These are phyloP conservation scores for zebrafish (Danio rerio) DNA, from an alignment of 2,113 vertebrate genomes.

Conservation along the genomic window DNA sequence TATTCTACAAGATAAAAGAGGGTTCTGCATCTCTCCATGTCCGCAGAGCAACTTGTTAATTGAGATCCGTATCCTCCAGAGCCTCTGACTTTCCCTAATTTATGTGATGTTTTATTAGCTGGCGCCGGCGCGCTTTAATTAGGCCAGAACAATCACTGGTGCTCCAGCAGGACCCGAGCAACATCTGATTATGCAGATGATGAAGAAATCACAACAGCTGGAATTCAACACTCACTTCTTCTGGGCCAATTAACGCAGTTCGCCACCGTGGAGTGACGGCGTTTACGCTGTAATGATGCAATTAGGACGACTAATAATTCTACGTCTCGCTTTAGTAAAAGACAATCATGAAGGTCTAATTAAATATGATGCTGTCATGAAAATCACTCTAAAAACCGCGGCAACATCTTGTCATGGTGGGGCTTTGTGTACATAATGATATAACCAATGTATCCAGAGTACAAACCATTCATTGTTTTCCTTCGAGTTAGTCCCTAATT, in stretches of 20 bases:
- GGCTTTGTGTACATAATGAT: not conserved
- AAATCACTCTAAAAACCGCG: not conserved
- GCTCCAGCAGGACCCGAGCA: not conserved
- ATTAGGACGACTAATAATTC: not conserved
- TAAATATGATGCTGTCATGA: not conserved
- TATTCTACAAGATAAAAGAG: conserved; percentile 22
- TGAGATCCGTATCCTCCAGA: conserved; percentile 70
- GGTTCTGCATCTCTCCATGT: conserved; percentile 12
- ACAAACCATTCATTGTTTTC: too few relatives aligned
- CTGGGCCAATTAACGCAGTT: conserved; percentile 1
- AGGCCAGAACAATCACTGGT: conserved; percentile 53
- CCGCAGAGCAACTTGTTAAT: conserved; percentile 70
- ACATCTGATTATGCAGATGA: conserved; percentile 13
- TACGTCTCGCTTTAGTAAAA: not conserved
- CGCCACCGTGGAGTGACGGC: not conserved
- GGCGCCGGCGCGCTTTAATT: conserved; percentile 66
- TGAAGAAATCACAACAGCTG: conserved; percentile 15
- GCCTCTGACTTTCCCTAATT: conserved; percentile 59
- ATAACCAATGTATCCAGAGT: too few relatives aligned
- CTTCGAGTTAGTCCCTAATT: too few relatives aligned
- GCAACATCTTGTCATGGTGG: not conserved
- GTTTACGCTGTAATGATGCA: conserved; percentile 8
- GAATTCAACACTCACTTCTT: conserved; percentile 14
- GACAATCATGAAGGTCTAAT: not conserved
- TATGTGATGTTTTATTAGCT: conserved; percentile 66